These are phyloP conservation scores for Watsonalla cultraria DNA, from an alignment of 2,888 invertebrate genomes.

Conservation along the genomic window DNA sequence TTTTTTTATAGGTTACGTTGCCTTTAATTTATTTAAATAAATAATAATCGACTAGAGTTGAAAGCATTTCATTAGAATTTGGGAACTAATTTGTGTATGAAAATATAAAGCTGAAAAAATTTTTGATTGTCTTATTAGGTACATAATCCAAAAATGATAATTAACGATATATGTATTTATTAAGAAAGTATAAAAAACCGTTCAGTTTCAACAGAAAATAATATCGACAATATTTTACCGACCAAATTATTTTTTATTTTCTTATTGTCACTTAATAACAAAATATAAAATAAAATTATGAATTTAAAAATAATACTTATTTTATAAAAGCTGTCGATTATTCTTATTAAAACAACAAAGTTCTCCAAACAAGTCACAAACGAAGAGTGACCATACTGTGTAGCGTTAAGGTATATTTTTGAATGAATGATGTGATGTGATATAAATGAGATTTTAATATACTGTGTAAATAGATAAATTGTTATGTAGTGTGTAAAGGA, in stretches of 20 bases:
- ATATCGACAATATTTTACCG: too few relatives aligned
- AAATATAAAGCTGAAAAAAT: constrained; percentile 3
- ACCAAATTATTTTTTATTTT: too few relatives aligned
- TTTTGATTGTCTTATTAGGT: too few relatives aligned
- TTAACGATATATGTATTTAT: too few relatives aligned
- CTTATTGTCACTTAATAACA: too few relatives aligned
- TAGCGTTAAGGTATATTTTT: constrained; percentile 52
- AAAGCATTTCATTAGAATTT: constrained; percentile 21
- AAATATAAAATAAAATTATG: too few relatives aligned
- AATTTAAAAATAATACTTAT: not conserved
- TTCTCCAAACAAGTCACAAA: constrained; percentile 22
- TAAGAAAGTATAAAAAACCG: too few relatives aligned
- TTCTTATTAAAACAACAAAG: constrained; percentile 9
- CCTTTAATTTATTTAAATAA: constrained; percentile 43
- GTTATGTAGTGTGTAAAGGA: constrained; percentile 59
- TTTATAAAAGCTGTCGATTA: constrained; percentile 4
- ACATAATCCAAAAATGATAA: too few relatives aligned
- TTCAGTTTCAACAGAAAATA: too few relatives aligned
- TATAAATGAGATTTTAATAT: constrained; percentile 60
- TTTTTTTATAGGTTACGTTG: constrained; percentile 37
- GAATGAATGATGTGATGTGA: constrained; percentile 76
- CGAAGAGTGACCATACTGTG: constrained; percentile 25
- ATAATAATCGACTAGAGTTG: constrained; percentile 18
- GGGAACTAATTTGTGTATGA: constrained; percentile 2
- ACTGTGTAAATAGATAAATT: constrained; percentile 51